Evolutionary conservation across 2,797 vertebrate genomes (phyloP).

Genomic region (Gymnopithys bicolor): DNA sequence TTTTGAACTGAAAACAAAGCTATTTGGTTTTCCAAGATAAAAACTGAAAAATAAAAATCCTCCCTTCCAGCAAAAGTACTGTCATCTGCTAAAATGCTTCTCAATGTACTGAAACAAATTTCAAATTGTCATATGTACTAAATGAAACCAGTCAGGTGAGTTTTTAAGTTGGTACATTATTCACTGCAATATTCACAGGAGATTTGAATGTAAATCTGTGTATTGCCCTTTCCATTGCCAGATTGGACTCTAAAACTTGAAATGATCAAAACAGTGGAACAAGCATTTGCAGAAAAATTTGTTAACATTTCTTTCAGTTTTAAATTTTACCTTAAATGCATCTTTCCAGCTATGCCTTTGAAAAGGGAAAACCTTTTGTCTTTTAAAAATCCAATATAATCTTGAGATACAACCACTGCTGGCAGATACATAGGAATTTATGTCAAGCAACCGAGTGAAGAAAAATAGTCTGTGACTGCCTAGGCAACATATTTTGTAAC

Average conservation of each 20-base stretch:
- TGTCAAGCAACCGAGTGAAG: constrained; percentile 1
- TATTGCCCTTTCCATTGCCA: constrained; percentile 17
- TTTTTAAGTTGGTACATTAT: constrained; percentile 9
- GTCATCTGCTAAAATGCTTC: not conserved
- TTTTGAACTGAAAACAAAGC: not conserved
- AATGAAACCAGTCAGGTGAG: constrained; percentile 5
- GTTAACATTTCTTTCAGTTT: not conserved
- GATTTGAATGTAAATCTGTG: constrained; percentile 1
- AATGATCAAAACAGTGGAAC: not conserved
- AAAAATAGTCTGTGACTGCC: constrained; percentile 36
- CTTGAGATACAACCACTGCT: not conserved
- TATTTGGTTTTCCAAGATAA: not conserved
- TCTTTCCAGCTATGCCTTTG: not conserved
- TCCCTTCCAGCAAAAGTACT: not conserved
- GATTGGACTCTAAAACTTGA: not conserved
- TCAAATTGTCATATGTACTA: not conserved
- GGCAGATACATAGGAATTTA: constrained; percentile 60
- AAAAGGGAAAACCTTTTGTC: not conserved
- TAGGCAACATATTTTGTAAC: constrained; percentile 52
- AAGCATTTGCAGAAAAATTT: not conserved
- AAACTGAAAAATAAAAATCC: not conserved
- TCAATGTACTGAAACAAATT: not conserved
- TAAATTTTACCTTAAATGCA: not conserved
- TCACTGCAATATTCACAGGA: constrained; percentile 26
- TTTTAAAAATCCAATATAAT: constrained; percentile 36